Conservation (phyloP, 2,888 invertebrate genomes). For the Oxycera nigricornis region DNA sequence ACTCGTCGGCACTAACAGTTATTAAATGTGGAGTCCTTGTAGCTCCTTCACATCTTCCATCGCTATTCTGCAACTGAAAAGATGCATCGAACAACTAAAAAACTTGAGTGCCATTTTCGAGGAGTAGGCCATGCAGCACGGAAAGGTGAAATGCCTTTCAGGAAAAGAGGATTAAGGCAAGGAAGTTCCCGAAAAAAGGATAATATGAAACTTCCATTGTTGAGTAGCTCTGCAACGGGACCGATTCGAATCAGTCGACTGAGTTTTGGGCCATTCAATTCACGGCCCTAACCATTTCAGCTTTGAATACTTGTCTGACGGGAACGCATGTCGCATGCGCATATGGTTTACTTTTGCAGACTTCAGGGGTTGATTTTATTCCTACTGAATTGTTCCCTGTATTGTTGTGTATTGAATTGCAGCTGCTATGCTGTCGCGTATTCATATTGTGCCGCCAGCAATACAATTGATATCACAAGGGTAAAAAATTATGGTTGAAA, state of each 20-base stretch:
- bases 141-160: too few species aligned
- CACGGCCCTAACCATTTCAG: background rate
- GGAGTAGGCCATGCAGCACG: too few species aligned
- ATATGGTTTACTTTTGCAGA: slow-evolving; percentile 18
- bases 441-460: background rate
- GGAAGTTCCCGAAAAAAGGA: too few species aligned
- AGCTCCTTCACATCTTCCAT: background rate
- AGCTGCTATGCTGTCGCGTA: slow-evolving; percentile 22
- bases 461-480: slow-evolving; percentile 27
- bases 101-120: too few species aligned
- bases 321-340: slow-evolving; percentile 25
- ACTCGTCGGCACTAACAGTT: background rate
- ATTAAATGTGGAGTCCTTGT: background rate
- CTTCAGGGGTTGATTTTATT: slow-evolving; percentile 30
- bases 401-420: slow-evolving; percentile 9
- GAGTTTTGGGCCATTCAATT: slow-evolving; percentile 8
- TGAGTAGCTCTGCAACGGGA: background rate
- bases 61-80: background rate
- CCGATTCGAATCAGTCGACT: slow-evolving; percentile 15
- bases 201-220: too few species aligned
- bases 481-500: slow-evolving; percentile 1
- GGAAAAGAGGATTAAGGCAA: too few species aligned
- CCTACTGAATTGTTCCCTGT: slow-evolving; percentile 1
- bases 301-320: slow-evolving; percentile 10
- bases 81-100: background rate